A percentile compares a stretch with the other conserved stretches of the same genome.
These are phyloP conservation scores for Drosophila willistoni DNA, from an alignment of 1,140 invertebrate species.

Conservation along the genomic window DNA sequence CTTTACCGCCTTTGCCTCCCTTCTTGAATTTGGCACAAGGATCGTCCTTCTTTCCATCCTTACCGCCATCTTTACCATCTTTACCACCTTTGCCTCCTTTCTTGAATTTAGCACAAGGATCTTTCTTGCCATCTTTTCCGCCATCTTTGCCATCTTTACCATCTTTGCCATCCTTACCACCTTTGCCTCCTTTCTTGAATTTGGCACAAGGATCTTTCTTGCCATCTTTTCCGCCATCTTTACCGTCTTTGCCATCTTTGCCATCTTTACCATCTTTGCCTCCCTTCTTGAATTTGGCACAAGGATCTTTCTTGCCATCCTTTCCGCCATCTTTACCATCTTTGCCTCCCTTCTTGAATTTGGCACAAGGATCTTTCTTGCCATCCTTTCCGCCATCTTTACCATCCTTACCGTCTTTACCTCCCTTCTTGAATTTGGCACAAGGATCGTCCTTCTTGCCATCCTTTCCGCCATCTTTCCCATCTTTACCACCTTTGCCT, in stretches of 20 bases:
- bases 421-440: neutral
- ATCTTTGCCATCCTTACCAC: slow-evolving; percentile 11
- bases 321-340: slow-evolving; percentile 23
- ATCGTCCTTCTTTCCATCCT: slow-evolving; percentile 34
- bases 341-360: neutral
- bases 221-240: slow-evolving; percentile 12
- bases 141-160: slow-evolving; percentile 19
- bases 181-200: slow-evolving; percentile 20
- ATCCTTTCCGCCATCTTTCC: slow-evolving; percentile 4
- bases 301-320: slow-evolving; percentile 18
- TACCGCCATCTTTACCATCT: neutral
- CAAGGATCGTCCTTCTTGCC: neutral
- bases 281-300: slow-evolving; percentile 9
- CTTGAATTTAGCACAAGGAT: slow-evolving; percentile 43
- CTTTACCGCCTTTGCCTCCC: slow-evolving; percentile 11
- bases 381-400: slow-evolving; percentile 14
- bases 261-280: slow-evolving; percentile 17
- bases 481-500: too few species aligned
- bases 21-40: slow-evolving; percentile 47
- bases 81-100: slow-evolving; percentile 11
- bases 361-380: slow-evolving; percentile 5
- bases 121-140: slow-evolving; percentile 29
- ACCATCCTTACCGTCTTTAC: neutral
- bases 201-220: slow-evolving; percentile 31
- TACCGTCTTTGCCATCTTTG: neutral